Base-by-base conservation (phyloP, 92 coral and sea anemone species). In the Anthopleura xanthogrammica region DNA sequence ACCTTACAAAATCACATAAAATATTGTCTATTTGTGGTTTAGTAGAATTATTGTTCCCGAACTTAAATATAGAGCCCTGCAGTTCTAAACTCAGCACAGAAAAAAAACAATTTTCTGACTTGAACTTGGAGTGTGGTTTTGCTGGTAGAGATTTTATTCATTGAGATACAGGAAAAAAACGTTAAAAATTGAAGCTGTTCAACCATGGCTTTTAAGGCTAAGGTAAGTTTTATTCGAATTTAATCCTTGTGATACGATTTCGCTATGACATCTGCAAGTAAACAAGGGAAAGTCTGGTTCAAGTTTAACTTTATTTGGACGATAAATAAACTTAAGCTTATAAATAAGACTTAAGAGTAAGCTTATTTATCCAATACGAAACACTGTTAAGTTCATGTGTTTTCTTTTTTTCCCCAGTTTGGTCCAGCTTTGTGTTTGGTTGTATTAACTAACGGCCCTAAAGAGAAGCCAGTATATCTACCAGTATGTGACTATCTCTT, bases 401-500 rank as follows among this genome's bases (percentile, higher is more conserved):
- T 29, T 29, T 29, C n/a, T 58, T 4, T 12, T 19, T 11, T 58
- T 14, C 13, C 46, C 0, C 74, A 84, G 87, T 77, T 76, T 77
- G 56, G 76, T 19, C 68, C 87, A 65, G 54, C 50, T 14, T 65
- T 84, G 58, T 84, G 87, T 66, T 41, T 84, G 50, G 87, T 77
- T 48, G 68, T 84, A 4, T 56, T 77, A 41, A n/a, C 81, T 36
- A 83, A 17, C 54, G 86, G 54, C 12, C 87, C 87, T 40, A 58
- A 77, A 16, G 87, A 84, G 41, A 66, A 60, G 48, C 41, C 60
- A 12, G 57, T 77, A 12, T 84, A 75, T 64, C 52, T 52, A 41
- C 66, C 87, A 85, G 52, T 88, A 20, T 77, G 79, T 55, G 86
- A 90, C 81, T 88, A 52, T 75, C 85, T 90, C 42, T 82, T 72